Evolutionary conservation across 1,140 invertebrate species (phyloP).

Genomic region (Eurosta solidaginis): DNA sequence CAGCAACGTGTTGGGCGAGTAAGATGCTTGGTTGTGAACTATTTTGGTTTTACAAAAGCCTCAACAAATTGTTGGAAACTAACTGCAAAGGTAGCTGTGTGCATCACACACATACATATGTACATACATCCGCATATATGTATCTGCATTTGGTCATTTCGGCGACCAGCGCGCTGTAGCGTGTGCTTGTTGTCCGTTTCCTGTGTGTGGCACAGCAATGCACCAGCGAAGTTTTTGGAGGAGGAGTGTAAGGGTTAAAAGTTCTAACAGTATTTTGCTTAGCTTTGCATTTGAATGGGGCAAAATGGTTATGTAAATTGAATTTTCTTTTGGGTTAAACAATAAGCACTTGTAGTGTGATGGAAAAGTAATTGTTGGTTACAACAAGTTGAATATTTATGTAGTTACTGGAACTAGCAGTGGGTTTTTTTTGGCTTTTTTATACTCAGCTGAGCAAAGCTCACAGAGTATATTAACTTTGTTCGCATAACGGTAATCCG

Average conservation of each 20-base stretch:
- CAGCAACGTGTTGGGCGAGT: not conserved
- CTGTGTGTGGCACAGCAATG: conserved; percentile 1
- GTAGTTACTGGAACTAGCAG: too few species aligned
- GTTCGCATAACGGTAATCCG: too few species aligned
- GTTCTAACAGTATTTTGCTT: not conserved
- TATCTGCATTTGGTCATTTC: not conserved
- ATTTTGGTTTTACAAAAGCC: too few species aligned
- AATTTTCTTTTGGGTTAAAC: not conserved
- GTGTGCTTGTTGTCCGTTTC: not conserved
- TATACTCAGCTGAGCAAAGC: too few species aligned
- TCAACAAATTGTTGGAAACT: too few species aligned
- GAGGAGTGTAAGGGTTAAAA: not conserved
- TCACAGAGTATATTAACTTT: too few species aligned
- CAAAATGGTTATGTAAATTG: conserved; percentile 24
- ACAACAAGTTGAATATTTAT: not conserved
- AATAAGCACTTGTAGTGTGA: not conserved
- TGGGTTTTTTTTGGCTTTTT: too few species aligned
- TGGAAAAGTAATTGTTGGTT: conserved; percentile 3
- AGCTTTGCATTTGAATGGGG: not conserved
- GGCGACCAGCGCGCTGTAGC: not conserved
- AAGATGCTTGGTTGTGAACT: too few species aligned
- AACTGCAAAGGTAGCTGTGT: not conserved
- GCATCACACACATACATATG: too few species aligned
- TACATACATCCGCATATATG: too few species aligned
- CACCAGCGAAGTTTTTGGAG: not conserved